Evolutionary conservation across 2,888 invertebrate species (phyloP).

Genomic region (Caenorhabditis imperialis): DNA sequence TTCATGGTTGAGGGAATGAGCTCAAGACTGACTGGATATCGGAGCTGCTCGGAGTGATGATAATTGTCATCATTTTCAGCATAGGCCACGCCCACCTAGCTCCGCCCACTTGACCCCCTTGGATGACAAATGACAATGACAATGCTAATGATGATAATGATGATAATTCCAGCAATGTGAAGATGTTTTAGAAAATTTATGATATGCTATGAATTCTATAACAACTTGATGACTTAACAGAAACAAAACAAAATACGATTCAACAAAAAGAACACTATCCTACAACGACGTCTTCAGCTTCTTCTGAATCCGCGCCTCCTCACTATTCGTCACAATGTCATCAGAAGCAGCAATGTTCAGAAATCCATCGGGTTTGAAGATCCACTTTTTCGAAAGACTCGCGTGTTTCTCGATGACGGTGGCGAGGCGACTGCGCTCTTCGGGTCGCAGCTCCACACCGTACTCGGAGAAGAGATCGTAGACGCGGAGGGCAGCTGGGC

Average conservation of each 20-base stretch:
- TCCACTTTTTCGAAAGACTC: conserved; percentile 55
- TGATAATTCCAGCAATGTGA: too few species aligned
- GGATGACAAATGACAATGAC: too few species aligned
- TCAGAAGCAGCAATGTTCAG: conserved; percentile 46
- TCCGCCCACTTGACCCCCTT: too few species aligned
- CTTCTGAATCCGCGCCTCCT: conserved; percentile 45
- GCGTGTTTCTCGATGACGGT: conserved; percentile 56
- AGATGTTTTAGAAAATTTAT: too few species aligned
- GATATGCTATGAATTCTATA: too few species aligned
- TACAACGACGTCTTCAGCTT: conserved; percentile 19
- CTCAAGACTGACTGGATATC: too few species aligned
- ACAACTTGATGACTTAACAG: too few species aligned
- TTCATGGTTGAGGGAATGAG: neutral
- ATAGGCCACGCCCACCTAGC: conserved; percentile 1
- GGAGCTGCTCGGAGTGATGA: too few species aligned
- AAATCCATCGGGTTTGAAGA: conserved; percentile 56
- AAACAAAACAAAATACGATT: neutral
- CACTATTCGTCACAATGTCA: conserved; percentile 47
- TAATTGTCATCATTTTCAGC: neutral
- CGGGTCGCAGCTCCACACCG: conserved; percentile 43
- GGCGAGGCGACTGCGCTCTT: conserved; percentile 50
- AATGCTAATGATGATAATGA: too few species aligned
- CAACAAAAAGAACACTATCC: conserved; percentile 1
- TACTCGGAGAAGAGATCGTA: conserved; percentile 57
- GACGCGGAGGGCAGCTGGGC: conserved; percentile 58